Evolutionary conservation across 2,797 vertebrate genomes (phyloP).

Genomic region (Anguilla marmorata): DNA sequence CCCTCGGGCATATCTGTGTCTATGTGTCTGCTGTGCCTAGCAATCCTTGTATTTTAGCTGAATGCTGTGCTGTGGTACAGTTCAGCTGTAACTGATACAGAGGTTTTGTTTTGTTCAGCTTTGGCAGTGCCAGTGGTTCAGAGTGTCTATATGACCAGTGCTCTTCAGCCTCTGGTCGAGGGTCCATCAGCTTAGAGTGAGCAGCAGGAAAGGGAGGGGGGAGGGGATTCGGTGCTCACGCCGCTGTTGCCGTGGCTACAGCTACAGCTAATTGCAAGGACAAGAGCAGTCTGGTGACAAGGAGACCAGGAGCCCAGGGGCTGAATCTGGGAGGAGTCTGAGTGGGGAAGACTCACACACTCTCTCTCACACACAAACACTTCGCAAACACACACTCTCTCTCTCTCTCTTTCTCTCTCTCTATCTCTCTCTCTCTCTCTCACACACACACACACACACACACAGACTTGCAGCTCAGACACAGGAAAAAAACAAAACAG

Average conservation of each 20-base stretch:
- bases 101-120: conserved; percentile 2
- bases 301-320: conserved; percentile 2
- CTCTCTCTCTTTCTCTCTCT: not conserved
- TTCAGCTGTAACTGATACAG: not conserved
- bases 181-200: not conserved
- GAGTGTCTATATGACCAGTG: conserved; percentile 10
- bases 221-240: conserved; percentile 46
- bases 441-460: not conserved
- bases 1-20: not conserved
- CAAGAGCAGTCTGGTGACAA: conserved; percentile 38
- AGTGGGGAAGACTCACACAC: conserved; percentile 16
- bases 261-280: conserved; percentile 59
- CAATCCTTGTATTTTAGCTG: not conserved
- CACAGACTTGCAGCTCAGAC: conserved; percentile 11
- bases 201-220: conserved; percentile 11
- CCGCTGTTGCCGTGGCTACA: conserved; percentile 61
- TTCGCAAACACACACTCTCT: conserved; percentile 20
- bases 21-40: conserved; percentile 2
- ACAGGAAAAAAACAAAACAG: conserved; percentile 26
- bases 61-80: not conserved
- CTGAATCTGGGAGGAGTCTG: conserved; percentile 32
- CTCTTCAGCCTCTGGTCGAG: conserved; percentile 15
- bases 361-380: not conserved
- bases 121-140: not conserved
- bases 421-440: conserved; percentile 5